Conservation (phyloP, 2,888 invertebrate genomes). For the Drosophila flavopinicola region DNA sequence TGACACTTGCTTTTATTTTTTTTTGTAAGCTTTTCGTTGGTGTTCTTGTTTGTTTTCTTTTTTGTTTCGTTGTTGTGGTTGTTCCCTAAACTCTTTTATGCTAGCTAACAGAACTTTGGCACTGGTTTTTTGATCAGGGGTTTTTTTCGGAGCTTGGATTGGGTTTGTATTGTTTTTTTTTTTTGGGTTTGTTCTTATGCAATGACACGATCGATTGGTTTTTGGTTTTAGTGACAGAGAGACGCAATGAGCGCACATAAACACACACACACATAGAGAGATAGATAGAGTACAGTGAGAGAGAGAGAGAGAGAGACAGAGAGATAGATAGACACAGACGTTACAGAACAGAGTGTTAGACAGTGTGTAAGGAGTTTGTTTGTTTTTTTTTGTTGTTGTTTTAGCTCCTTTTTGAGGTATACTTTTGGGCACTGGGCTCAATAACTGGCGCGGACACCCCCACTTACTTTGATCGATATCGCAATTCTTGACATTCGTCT, state of each 20-base stretch:
- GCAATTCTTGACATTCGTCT: slow-evolving; percentile 98
- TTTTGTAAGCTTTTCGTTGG: slow-evolving; percentile 15
- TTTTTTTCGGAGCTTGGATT: slow-evolving; percentile 23
- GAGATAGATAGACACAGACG: slow-evolving; percentile 39
- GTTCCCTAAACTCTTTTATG: slow-evolving; percentile 19
- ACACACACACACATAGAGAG: slow-evolving; percentile 40
- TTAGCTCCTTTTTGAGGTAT: slow-evolving; percentile 34
- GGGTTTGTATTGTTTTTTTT: slow-evolving; percentile 39
- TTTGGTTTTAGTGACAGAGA: slow-evolving; percentile 59
- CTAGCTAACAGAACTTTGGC: slow-evolving; percentile 72
- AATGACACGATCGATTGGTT: slow-evolving; percentile 58
- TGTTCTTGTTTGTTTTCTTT: slow-evolving; percentile 7
- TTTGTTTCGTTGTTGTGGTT: slow-evolving; percentile 15
- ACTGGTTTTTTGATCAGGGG: slow-evolving; percentile 16
- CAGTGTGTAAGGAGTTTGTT: slow-evolving; percentile 33
- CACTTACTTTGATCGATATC: slow-evolving; percentile 96
- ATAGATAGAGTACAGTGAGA: slow-evolving; percentile 22
- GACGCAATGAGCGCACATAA: slow-evolving; percentile 41
- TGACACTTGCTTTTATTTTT: background rate
- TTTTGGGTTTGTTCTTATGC: slow-evolving; percentile 53
- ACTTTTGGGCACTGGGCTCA: slow-evolving; percentile 33
- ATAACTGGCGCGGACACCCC: slow-evolving; percentile 57
- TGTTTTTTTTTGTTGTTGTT: slow-evolving; percentile 1
- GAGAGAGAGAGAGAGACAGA: slow-evolving; percentile 10
- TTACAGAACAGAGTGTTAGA: slow-evolving; percentile 44